Percentiles rank a stretch among this genome's conserved stretches.
Conservation (phyloP, 2,888 invertebrate species). For the Psylliodes chrysocephalus region DNA sequence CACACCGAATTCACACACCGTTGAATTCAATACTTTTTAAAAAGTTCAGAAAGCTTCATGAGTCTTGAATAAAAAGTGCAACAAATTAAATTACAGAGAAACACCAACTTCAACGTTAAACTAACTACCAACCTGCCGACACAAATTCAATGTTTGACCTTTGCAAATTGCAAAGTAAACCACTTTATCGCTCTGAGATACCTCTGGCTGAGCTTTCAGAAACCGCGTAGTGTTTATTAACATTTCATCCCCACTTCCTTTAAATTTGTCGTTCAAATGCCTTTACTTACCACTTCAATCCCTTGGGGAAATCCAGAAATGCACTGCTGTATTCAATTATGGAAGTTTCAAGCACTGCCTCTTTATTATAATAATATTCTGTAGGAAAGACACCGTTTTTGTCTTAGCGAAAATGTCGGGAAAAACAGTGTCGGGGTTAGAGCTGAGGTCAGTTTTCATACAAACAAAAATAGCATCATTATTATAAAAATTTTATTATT, state of each 20-base stretch:
- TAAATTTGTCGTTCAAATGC: conserved; percentile 22
- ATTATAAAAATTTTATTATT: no score
- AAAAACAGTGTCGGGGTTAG: background rate
- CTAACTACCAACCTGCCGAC: conserved; percentile 7
- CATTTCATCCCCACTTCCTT: conserved; percentile 11
- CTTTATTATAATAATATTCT: conserved; percentile 26
- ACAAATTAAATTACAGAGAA: no score
- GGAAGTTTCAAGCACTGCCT: background rate
- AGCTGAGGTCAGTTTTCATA: no score
- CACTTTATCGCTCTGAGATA: background rate
- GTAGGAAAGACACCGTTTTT: conserved; percentile 1
- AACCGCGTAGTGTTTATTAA: conserved; percentile 1
- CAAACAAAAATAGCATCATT: no score
- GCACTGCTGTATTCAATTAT: conserved; percentile 28
- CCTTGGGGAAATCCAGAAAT: conserved; percentile 15
- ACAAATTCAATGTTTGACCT: conserved; percentile 1
- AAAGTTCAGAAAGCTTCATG: no score
- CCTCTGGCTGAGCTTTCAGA: background rate
- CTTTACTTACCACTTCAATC: conserved; percentile 14
- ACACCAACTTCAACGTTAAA: background rate
- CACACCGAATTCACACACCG: no score
- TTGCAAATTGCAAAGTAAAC: conserved; percentile 4
- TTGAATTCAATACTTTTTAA: no score
- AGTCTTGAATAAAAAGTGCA: no score
- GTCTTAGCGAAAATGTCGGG: conserved; percentile 9